Conservation (phyloP, 2,888 invertebrate species). For the Anticlea derivata region DNA sequence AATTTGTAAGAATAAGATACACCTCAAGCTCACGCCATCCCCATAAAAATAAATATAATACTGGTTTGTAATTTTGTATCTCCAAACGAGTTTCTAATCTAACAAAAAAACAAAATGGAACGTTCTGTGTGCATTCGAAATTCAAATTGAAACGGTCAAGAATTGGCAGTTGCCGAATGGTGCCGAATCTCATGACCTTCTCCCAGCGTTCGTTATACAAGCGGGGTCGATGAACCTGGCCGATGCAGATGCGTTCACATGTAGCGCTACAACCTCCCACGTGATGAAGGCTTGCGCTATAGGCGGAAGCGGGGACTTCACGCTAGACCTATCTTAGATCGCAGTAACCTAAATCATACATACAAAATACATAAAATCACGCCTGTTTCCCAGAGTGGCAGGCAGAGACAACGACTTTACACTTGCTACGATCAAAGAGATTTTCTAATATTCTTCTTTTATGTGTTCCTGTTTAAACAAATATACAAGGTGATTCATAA, state of each 20-base stretch:
- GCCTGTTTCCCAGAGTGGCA: too few species aligned
- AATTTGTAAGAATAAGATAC: slow-evolving; percentile 5
- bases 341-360: too few species aligned
- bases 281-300: slow-evolving; percentile 46
- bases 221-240: slow-evolving; percentile 57
- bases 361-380: too few species aligned
- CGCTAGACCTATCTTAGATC: too few species aligned
- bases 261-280: slow-evolving; percentile 80
- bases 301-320: slow-evolving; percentile 44
- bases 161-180: slow-evolving; percentile 59
- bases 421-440: too few species aligned
- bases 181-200: slow-evolving; percentile 71
- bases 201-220: slow-evolving; percentile 65
- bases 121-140: slow-evolving; percentile 36
- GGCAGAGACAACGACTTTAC: too few species aligned
- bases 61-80: slow-evolving; percentile 14
- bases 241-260: slow-evolving; percentile 82
- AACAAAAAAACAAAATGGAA: slow-evolving; percentile 35
- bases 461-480: too few species aligned
- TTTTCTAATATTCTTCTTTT: too few species aligned
- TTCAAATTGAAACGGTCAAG: slow-evolving; percentile 39
- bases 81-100: slow-evolving; percentile 34
- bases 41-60: slow-evolving; percentile 16
- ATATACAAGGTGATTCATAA: too few species aligned
- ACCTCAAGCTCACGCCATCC: slow-evolving; percentile 20